Evolutionary conservation across 2,888 invertebrate genomes (phyloP), one percentile per base, ranked within the genome.

Genomic region (Phyllotreta striolata): DNA sequence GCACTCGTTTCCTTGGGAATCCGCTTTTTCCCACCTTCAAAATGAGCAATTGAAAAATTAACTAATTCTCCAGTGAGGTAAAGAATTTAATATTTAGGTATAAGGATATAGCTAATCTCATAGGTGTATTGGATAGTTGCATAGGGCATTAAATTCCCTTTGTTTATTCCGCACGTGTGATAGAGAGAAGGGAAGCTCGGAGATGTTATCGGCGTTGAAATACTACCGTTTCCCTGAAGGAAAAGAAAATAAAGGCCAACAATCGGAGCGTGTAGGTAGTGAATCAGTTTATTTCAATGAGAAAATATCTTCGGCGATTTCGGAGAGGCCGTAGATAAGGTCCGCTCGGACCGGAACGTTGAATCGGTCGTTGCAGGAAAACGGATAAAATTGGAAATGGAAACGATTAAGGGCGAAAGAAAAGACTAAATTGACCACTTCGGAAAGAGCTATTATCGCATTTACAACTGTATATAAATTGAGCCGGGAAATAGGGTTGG

Each of bases 301-400:
- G 68, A 71, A 72, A 70, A 71, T 76, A 76, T 74, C 71, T 72
- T 3, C 24, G 70, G 69, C 72, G 72, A 74, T 74, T 76, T 71
- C 72, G 67, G 66, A 73, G 72, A 71, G 73, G 71, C 8, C 65
- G 65, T 59, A 70, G 73, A 73, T 77, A 70, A 71, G 68, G 62
- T 57, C 64, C 70, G 66, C 49, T 34, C 56, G 14, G 55, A 68
- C 70, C 74, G 75, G 76, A 75, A 75, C 72, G 74, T 55, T 76
- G 73, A 78, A 77, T 78, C 77, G 77, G 75, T 78, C 77, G 39
- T 76, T 76, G 75, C 77, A 78, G 78, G 78, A 76, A 78, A 79
- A 77, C 77, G 77, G 76, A 74, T 76, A 74, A 79, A 79, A 79
- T 79, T 77, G 79, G 77, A 78, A 79, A 79, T 79, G 73, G 75